Evolutionary conservation across 2,113 vertebrate species (phyloP), one percentile per base, ranked within the genome.

Genomic region (Lichenostomus cassidix): DNA sequence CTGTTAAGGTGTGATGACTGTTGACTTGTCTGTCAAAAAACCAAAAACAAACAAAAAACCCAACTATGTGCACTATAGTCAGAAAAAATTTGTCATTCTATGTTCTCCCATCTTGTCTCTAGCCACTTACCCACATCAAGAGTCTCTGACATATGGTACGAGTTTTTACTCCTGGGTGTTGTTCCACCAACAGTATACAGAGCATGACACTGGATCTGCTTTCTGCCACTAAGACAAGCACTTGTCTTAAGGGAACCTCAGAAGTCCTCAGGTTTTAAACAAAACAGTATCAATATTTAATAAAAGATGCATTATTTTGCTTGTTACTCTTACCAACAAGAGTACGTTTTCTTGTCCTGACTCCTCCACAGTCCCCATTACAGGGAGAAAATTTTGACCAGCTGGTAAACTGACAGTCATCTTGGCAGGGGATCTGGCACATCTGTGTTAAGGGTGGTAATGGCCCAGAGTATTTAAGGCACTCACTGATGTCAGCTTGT

Each of bases 381-480:
- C 99, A 99, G 31, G 99, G 97, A 59, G 99, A 99, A 98, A 99
- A 99, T 96, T 98, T 99, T 95, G 99, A 99, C 99, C 99, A 99
- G 98, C 91, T 99, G 22, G 99, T 99, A 87, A 99, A 98, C 94
- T 99, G 99, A 97, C 99, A 99, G 96, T 99, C 99, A 8, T 99
- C 99, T 96, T 99, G 98, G 98, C 99, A 99, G 76, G 99, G 99
- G 60, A 99, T 98, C 96, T 99, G 99, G 97, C 99, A 99, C 24
- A 73, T 97, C 93, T 99, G 99, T 70, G 98, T 99, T 97, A 99
- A 98, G 47, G 98, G 56, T 53, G 99, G 99, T 97, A 99, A 98
- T 18, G 98, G 96, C 87, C 98, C 98, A 75, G 98, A 97, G 47
- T 98, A 97, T 91, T 96, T 98, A 96, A 99, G 98, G 96, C 99